Conservation (phyloP, 2,888 invertebrate genomes). For the Arge pagana region DNA sequence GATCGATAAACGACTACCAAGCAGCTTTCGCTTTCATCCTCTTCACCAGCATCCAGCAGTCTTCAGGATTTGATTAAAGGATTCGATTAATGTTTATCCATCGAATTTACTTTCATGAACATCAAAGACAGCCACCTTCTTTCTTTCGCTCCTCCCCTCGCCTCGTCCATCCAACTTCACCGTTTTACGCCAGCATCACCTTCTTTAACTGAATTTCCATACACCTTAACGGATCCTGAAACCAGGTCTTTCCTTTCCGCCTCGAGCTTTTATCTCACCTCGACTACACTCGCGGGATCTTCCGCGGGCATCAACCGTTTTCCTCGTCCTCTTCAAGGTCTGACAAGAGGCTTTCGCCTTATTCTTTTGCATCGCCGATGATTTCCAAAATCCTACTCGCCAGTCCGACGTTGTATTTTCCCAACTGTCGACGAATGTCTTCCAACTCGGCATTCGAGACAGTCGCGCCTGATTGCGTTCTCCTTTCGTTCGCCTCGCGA, state of each 20-base stretch:
- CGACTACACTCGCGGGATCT: neutral
- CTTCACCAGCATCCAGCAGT: conserved; percentile 33
- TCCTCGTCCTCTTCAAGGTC: neutral
- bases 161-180: conserved; percentile 6
- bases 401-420: too few species aligned
- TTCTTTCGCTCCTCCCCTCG: conserved; percentile 14
- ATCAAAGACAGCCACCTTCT: conserved; percentile 33
- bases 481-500: too few species aligned
- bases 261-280: conserved; percentile 7
- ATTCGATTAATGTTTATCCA: conserved; percentile 48
- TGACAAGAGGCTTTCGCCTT: too few species aligned
- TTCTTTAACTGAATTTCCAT: conserved; percentile 35
- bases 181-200: conserved; percentile 31
- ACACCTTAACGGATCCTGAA: conserved; percentile 25
- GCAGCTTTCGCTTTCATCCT: conserved; percentile 24
- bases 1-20: conserved; percentile 42
- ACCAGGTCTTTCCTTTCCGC: neutral
- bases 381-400: too few species aligned
- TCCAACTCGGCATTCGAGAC: too few species aligned
- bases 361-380: too few species aligned
- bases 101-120: conserved; percentile 37
- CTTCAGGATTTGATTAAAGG: conserved; percentile 43
- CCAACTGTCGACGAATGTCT: too few species aligned
- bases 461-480: too few species aligned
- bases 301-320: neutral